Evolutionary conservation across 2,888 invertebrate genomes (phyloP), one percentile per base, ranked within the genome.

Genomic region (Drosophila cracens): DNA sequence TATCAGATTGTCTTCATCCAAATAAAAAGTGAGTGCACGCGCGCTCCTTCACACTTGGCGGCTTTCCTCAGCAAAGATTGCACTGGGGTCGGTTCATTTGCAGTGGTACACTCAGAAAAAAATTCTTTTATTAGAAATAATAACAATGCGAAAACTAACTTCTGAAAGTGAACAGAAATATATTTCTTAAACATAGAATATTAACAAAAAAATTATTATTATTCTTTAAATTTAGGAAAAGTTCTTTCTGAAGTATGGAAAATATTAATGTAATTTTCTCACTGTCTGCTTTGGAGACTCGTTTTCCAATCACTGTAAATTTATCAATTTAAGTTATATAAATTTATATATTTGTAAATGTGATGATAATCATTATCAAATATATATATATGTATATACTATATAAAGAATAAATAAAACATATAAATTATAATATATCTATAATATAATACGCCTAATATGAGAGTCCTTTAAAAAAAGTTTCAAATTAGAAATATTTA

Each of bases 1-100:
- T 76, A 76, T 82, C 82, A 46, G 60, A 27, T 58, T 58, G 46
- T 77, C 54, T 59, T 59, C 64, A 81, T 81, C 81, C 64, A 63
- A 62, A 79, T 79, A 64, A 48, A 61, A 75, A 79, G 70, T 58
- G 53, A 46, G 49, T 40, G 49, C 65, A 56, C 78, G 59, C 59
- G 74, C 66, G 64, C 75, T 61, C 49, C 58, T 56, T 81, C 63
- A 49, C 62, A 72, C 74, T 73, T 57, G 70, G 65, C 40, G 67
- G 66, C 36, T 59, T 34, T 49, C 52, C 54, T 51, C 29, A n/a
- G 18, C n/a, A 7, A 16, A 2, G 16, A 8, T 16, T 46, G 51
- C 18, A 29, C 29, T 53, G 56, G 61, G 57, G 43, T 68, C 62
- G 64, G 38, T 10, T n/a, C 16, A 8, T 16, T 46, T 25, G 46